Evolutionary conservation across 2,113 vertebrate species (phyloP).

Genomic region (Cygnus buccinator): DNA sequence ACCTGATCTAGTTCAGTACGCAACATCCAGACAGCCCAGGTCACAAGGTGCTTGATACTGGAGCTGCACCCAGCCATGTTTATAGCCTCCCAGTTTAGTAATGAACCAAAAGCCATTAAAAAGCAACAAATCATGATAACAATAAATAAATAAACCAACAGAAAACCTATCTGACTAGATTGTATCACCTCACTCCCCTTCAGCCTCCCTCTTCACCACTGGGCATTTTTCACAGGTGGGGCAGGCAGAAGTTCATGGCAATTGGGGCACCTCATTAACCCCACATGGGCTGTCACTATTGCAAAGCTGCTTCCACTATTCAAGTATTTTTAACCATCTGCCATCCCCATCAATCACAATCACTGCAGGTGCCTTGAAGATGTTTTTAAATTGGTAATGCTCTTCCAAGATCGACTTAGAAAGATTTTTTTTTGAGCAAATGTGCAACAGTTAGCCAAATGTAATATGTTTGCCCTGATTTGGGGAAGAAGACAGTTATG

Average conservation of each 20-base stretch:
- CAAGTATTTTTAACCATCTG: neutral
- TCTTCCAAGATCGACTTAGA: neutral
- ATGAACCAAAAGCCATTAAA: neutral
- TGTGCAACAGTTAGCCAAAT: neutral
- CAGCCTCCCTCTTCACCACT: neutral
- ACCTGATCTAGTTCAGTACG: fast-evolving
- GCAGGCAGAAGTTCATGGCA: neutral
- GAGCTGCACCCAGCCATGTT: neutral
- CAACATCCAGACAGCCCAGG: neutral
- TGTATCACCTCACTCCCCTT: neutral
- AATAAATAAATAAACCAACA: neutral
- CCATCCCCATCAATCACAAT: neutral
- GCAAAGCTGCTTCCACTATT: neutral
- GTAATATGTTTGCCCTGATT: neutral
- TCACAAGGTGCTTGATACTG: neutral
- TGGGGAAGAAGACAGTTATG: neutral
- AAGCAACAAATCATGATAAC: neutral
- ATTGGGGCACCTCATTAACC: neutral
- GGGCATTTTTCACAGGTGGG: neutral
- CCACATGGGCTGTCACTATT: neutral
- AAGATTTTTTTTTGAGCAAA: neutral
- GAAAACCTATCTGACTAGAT: neutral
- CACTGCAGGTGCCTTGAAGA: neutral
- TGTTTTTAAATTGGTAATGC: neutral
- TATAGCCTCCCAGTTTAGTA: neutral